Percentiles rank a stretch among this genome's conserved stretches.
phyloP scores from a whole-genome alignment of 2,113 vertebrate species.

The Rhea americana region DNA sequence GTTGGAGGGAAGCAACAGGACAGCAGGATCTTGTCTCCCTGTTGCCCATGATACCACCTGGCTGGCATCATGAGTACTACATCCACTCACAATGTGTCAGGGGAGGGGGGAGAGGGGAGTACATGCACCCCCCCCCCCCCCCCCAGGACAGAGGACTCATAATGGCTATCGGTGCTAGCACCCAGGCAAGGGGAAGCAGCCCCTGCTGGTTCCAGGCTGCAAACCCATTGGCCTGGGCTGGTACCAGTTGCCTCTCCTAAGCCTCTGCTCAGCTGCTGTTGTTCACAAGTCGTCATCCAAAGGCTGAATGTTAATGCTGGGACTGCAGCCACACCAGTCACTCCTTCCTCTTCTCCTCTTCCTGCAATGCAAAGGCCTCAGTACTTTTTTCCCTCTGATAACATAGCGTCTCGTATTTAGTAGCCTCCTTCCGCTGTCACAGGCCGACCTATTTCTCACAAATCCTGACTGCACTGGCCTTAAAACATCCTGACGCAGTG shows the following conservation, averaged over 20 bases:
- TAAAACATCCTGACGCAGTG: conserved; percentile 59
- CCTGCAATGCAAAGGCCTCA: background rate
- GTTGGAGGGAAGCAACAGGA: background rate
- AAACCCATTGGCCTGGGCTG: background rate
- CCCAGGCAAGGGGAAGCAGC: background rate
- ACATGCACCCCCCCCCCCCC: background rate
- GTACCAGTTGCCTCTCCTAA: background rate
- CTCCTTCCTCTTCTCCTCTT: background rate
- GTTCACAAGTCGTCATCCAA: background rate
- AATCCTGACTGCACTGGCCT: conserved; percentile 56
- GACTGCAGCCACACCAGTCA: rapidly evolving
- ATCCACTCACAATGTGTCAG: background rate
- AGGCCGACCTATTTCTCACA: conserved; percentile 60
- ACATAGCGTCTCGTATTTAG: background rate
- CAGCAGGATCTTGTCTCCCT: background rate
- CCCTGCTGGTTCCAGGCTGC: background rate
- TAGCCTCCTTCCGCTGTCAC: conserved; percentile 42
- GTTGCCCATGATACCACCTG: rapidly evolving
- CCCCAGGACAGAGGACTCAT: rapidly evolving
- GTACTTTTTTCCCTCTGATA: background rate
- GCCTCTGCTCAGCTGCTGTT: background rate
- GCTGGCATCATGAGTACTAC: rapidly evolving
- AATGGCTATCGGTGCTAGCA: background rate
- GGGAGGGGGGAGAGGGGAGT: background rate
- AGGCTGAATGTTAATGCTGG: background rate